Evolutionary conservation across 2,113 vertebrate genomes (phyloP), one percentile per base, ranked within the genome.

Genomic region (human (Homo sapiens)): DNA sequence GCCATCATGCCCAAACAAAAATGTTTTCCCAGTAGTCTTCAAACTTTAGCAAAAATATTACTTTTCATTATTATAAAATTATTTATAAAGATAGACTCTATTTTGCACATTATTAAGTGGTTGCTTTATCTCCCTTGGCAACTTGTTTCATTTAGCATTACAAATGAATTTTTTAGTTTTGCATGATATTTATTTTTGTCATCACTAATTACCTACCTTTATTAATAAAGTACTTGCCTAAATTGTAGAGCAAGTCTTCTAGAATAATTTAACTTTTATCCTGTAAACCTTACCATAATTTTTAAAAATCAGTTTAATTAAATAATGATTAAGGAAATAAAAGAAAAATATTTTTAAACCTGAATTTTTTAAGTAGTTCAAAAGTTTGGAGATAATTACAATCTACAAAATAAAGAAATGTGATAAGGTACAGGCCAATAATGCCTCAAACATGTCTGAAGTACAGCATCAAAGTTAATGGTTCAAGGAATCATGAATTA

Each of bases 391-490:
- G 59, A 48, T 89, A 80, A 18, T 93, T 92, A 32, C 75, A 16
- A 95, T 52, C 30, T 91, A 17, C 64, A n/a, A 64, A 95, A 72
- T 92, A n/a, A 83, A 84, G 14, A 86, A 94, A 68, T 86, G 12
- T 1, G 84, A 70, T 57, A 79, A 78, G 72, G 8, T 82, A 17
- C 45, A 87, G 35, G 9, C 32, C 83, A 6, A 1, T 84, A 81
- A 27, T 88, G 8, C 81, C 9, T 90, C 97, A 90, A 93, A 76
- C 35, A n/a, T 52, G 57, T 93, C 57, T 90, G 23, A 86, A 35
- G 3, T 75, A 59, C 23, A 80, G 13, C 11, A 52, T 87, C 14
- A 61, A 83, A 12, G 8, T 90, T 88, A 92, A 68, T 84, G 12
- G 18, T 1, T 6, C 2, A 85, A 81, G 1, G 72, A 96, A 75